Evolutionary conservation across 2,888 invertebrate genomes (phyloP).

Genomic region (Drosophila prolongata): DNA sequence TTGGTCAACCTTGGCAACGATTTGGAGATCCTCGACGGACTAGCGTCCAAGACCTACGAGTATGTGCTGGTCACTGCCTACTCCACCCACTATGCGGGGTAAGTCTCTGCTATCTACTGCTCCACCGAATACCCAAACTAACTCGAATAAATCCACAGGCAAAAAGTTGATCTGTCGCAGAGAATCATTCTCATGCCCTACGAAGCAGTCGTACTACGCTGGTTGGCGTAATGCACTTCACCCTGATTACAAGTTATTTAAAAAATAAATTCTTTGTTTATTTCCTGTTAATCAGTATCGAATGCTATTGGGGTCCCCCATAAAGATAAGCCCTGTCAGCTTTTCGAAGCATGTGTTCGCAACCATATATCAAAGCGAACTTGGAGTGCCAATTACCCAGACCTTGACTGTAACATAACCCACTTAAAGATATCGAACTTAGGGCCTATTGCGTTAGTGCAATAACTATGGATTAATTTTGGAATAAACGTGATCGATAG

Average conservation of each 20-base stretch:
- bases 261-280: conserved; percentile 1
- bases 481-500: neutral
- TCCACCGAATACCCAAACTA: neutral
- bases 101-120: neutral
- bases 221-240: conserved; percentile 48
- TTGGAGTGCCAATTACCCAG: conserved; percentile 20
- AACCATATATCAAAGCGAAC: neutral
- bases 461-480: conserved; percentile 11
- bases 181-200: conserved; percentile 72
- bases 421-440: conserved; percentile 24
- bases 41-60: conserved; percentile 67
- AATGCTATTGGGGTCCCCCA: conserved; percentile 20
- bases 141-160: conserved; percentile 45
- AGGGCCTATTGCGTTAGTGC: conserved; percentile 1
- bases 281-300: conserved; percentile 29
- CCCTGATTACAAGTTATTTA: neutral
- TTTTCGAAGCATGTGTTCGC: conserved; percentile 16
- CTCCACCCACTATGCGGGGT: conserved; percentile 74
- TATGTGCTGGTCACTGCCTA: conserved; percentile 70
- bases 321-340: conserved; percentile 46
- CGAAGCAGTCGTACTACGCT: conserved; percentile 77
- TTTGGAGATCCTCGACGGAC: conserved; percentile 60
- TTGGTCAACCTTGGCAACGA: conserved; percentile 78
- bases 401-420: conserved; percentile 7
- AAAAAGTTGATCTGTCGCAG: conserved; percentile 60